Conservation (phyloP, 1,140 invertebrate species). For the Centruroides vittatus region DNA sequence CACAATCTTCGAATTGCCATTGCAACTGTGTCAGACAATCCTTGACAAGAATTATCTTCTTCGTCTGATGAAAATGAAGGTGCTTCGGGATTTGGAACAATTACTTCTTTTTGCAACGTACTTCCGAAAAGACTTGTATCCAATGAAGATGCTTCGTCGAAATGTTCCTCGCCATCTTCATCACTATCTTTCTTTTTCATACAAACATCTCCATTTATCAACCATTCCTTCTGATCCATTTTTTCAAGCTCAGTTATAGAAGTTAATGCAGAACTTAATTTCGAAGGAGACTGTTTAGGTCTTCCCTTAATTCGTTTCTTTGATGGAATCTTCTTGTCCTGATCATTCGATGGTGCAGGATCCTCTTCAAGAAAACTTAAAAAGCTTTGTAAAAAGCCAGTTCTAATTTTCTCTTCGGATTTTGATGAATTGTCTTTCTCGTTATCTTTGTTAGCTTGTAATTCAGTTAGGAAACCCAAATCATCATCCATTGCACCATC, state of each 20-base stretch:
- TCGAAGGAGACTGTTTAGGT: too few relatives aligned
- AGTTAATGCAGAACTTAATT: too few relatives aligned
- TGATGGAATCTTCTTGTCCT: neutral
- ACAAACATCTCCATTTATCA: too few relatives aligned
- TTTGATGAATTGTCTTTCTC: conserved; percentile 6
- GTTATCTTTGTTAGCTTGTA: conserved; percentile 11
- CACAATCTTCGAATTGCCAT: conserved; percentile 17
- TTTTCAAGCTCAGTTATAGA: too few relatives aligned
- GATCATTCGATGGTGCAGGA: neutral
- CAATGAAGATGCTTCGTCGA: conserved; percentile 11
- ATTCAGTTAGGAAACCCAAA: conserved; percentile 16
- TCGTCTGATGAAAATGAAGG: conserved; percentile 19
- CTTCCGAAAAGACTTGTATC: conserved; percentile 8
- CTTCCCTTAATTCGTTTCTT: too few relatives aligned
- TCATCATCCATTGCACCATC: conserved; percentile 10
- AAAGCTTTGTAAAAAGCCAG: conserved; percentile 16
- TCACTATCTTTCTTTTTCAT: neutral
- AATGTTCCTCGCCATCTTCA: conserved; percentile 8
- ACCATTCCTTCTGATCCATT: too few relatives aligned
- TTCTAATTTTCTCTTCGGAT: conserved; percentile 7
- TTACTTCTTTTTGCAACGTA: conserved; percentile 10
- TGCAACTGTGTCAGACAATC: conserved; percentile 13
- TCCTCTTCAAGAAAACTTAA: conserved; percentile 15
- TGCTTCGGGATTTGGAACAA: conserved; percentile 14
- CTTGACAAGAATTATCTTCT: conserved; percentile 13